Conservation (phyloP, 1,140 invertebrate genomes). For the Drosophila paulistorum region DNA sequence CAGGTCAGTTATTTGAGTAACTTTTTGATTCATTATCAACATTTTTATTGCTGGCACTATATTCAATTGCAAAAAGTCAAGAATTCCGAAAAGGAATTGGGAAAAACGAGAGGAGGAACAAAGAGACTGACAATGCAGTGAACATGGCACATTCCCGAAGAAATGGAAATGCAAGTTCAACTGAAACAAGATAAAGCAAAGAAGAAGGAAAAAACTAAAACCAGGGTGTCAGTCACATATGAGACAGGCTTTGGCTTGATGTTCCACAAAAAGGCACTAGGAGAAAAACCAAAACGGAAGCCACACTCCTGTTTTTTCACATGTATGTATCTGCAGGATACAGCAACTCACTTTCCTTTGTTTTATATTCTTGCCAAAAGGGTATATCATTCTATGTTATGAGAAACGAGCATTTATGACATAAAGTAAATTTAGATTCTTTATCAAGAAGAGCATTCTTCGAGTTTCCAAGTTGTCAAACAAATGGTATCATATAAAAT, state of each 20-base stretch:
- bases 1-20: constrained; percentile 38
- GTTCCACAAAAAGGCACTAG: not conserved
- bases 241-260: constrained; percentile 7
- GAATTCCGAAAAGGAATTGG: constrained; percentile 12
- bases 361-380: not conserved
- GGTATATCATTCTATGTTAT: too few species aligned
- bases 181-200: constrained; percentile 21
- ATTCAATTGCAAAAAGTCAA: constrained; percentile 42
- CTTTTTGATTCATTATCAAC: constrained; percentile 6
- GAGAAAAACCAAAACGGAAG: constrained; percentile 1
- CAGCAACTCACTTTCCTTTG: not conserved
- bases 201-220: constrained; percentile 11
- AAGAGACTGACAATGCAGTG: constrained; percentile 33
- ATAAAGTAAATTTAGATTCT: too few species aligned
- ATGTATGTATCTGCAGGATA: constrained; percentile 22
- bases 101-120: not conserved
- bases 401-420: too few species aligned
- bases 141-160: not conserved
- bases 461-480: too few species aligned
- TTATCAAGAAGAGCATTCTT: too few species aligned
- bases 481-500: too few species aligned
- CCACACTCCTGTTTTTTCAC: not conserved
- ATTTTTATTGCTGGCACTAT: constrained; percentile 22
- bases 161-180: constrained; percentile 2
- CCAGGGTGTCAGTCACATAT: constrained; percentile 8